These are phyloP conservation scores for Philypnodon macrostomus DNA, from an alignment of 2,797 vertebrate genomes.

Conservation along the genomic window DNA sequence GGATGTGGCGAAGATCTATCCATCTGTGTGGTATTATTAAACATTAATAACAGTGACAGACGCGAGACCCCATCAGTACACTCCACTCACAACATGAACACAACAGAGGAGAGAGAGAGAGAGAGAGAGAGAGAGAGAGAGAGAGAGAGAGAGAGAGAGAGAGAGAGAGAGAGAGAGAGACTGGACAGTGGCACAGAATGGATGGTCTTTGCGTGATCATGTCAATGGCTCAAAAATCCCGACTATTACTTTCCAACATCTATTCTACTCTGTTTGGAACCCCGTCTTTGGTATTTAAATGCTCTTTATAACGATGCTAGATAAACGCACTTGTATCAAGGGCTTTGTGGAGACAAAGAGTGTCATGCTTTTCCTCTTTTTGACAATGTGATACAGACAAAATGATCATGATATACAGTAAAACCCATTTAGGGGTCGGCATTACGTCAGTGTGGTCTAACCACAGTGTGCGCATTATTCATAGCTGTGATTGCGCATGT, in stretches of 20 bases:
- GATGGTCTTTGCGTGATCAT: no score
- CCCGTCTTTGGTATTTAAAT: no score
- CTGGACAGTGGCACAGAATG: no score
- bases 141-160: no score
- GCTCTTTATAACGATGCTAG: no score
- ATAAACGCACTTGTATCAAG: no score
- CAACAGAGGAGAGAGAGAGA: background rate
- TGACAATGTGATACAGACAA: background rate
- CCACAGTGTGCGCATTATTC: background rate
- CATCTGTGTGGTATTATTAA: conserved; percentile 11
- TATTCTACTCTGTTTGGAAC: no score
- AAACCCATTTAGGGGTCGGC: background rate
- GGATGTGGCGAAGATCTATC: conserved; percentile 14
- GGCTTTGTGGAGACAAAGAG: no score
- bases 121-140: no score
- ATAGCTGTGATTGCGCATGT: background rate
- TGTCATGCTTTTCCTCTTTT: background rate
- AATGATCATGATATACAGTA: background rate
- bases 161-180: no score
- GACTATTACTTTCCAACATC: no score
- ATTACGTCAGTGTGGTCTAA: background rate
- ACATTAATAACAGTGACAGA: conserved; percentile 10
- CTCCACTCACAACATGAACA: conserved; percentile 12
- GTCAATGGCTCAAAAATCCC: no score
- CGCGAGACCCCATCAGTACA: background rate